These are phyloP conservation scores for Chinchilla lanigera DNA, from an alignment of 2,113 vertebrate genomes.

Conservation along the genomic window DNA sequence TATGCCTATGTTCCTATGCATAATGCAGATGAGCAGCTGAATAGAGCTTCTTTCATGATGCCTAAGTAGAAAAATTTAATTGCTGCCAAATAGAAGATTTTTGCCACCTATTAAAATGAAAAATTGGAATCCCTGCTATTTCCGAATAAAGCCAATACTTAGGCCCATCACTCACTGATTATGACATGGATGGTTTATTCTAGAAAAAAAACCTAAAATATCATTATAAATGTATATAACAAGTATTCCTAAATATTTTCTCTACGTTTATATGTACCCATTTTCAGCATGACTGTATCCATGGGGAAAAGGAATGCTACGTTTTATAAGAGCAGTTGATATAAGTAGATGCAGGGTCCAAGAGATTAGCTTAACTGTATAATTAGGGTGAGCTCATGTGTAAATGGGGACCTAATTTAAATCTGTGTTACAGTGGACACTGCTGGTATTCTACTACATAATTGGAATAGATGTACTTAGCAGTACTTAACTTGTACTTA, in stretches of 20 bases:
- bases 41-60: background rate
- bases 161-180: background rate
- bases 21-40: background rate
- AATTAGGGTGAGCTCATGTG: background rate
- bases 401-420: background rate
- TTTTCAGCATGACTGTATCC: background rate
- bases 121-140: background rate
- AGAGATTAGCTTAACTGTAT: background rate
- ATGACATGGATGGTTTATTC: background rate
- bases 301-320: background rate
- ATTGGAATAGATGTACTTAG: background rate
- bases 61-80: background rate
- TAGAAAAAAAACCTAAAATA: background rate
- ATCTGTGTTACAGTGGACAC: no score
- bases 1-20: background rate
- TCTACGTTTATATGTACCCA: background rate
- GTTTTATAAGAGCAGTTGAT: background rate
- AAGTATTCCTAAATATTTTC: background rate
- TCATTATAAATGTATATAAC: background rate
- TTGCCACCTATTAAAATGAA: background rate
- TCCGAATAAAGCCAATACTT: background rate
- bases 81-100: background rate
- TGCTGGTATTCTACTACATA: background rate
- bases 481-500: no score
- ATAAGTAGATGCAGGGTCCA: accelerated